Conservation (phyloP, 2,113 vertebrate genomes). For the Cervus canadensis region DNA sequence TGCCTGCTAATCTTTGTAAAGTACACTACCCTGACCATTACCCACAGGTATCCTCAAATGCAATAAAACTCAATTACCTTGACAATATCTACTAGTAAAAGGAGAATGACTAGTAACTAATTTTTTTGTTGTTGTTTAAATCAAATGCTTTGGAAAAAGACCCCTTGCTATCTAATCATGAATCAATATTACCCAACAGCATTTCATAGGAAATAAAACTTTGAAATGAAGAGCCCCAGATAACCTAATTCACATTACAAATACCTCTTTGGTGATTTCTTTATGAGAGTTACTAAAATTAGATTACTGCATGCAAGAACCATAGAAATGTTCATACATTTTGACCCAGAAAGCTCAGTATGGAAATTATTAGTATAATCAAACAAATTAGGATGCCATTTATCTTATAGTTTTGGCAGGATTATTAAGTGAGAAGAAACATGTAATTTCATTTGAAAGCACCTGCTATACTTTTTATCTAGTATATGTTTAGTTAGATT, state of each 20-base stretch:
- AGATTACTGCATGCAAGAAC: not conserved
- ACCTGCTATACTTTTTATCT: not conserved
- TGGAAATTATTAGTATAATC: not conserved
- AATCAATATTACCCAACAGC: not conserved
- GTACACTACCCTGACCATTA: not conserved
- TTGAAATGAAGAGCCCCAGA: not conserved
- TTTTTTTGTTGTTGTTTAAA: conserved; percentile 10
- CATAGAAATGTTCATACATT: not conserved
- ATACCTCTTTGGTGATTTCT: not conserved
- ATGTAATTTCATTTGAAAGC: not conserved
- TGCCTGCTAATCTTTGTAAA: conserved; percentile 51
- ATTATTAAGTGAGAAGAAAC: not conserved
- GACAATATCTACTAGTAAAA: conserved; percentile 52
- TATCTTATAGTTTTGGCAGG: not conserved
- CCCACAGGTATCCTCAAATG: not conserved
- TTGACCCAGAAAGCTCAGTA: not conserved
- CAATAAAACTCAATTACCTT: conserved; percentile 59
- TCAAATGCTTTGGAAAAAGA: conserved; percentile 29
- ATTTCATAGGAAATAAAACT: not conserved
- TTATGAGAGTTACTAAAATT: not conserved
- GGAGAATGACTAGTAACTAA: conserved; percentile 45
- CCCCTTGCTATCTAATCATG: not conserved
- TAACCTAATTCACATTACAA: not conserved
- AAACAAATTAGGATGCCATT: not conserved
- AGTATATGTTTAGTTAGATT: not conserved